phyloP scores from a whole-genome alignment of 2,888 invertebrate species.

The Tinea trinotella region DNA sequence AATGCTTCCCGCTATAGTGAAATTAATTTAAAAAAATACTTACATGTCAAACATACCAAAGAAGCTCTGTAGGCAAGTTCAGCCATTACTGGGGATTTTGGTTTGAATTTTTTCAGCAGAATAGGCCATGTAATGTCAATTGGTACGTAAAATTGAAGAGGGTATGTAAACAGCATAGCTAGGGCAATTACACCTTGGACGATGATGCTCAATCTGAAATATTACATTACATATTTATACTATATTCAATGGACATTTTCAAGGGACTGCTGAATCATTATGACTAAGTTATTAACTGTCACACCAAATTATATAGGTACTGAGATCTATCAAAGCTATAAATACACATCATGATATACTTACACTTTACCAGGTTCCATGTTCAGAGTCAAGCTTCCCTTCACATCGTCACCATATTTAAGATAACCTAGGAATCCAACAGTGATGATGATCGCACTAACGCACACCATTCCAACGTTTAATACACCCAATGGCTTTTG shows the following conservation, averaged over 20 bases:
- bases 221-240: too few relatives aligned
- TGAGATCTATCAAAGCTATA: neutral
- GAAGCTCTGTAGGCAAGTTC: constrained; percentile 81
- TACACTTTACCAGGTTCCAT: constrained; percentile 75
- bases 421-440: constrained; percentile 92
- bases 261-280: too few relatives aligned
- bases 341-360: constrained; percentile 41
- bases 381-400: constrained; percentile 92
- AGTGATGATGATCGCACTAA: constrained; percentile 82
- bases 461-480: constrained; percentile 89
- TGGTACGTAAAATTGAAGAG: constrained; percentile 96
- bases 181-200: constrained; percentile 88
- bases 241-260: too few relatives aligned
- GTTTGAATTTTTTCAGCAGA: constrained; percentile 66
- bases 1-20: too few relatives aligned
- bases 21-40: constrained; percentile 54
- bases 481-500: constrained; percentile 86
- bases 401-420: constrained; percentile 86
- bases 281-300: too few relatives aligned
- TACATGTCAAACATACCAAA: constrained; percentile 87
- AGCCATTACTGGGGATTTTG: constrained; percentile 68
- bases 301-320: too few relatives aligned
- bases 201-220: constrained; percentile 82
- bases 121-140: constrained; percentile 90
- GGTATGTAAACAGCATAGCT: constrained; percentile 91